Evolutionary conservation across 1,140 invertebrate genomes (phyloP), one percentile per base, ranked within the genome.

Genomic region (Oncopeltus fasciatus): DNA sequence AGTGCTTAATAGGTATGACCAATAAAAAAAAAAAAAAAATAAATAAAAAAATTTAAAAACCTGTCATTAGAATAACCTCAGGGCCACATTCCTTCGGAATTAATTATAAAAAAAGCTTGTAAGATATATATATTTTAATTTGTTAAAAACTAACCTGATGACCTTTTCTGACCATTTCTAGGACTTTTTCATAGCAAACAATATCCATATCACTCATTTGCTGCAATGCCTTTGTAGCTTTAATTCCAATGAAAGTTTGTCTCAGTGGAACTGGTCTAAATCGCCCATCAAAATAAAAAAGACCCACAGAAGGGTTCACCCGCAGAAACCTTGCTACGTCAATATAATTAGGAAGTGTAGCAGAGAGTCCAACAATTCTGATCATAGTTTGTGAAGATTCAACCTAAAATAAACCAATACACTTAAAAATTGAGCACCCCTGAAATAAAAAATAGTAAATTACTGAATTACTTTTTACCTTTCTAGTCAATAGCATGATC

Each of bases 341-440:
- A 0, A 94, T 74, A 71, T 99, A 99, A 75, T 98, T 99, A 2
- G 97, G 97, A 60, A 99, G 74, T 0, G 97, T 99, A 0, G 96
- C 97, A 0, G 95, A 98, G 11, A 99, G 73, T 1, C 95, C 96
- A n/a, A 99, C 86, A 62, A 99, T 97, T 59, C 95, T 79, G 56
- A 98, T 98, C 90, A 97, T 95, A 62, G 84, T 91, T 74, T 99
- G 95, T 0, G 90, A 88, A 12, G 90, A 88, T 72, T 98, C 94
- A 0, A 98, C 90, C 81, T 83, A 43, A 56, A 8, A 57, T 59
- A 53, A 56, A n/a, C n/a, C n/a, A n/a, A n/a, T n/a, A n/a, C n/a
- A n/a, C n/a, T n/a, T n/a, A n/a, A n/a, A n/a, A n/a, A n/a, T n/a
- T n/a, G n/a, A n/a, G n/a, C n/a, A n/a, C n/a, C n/a, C n/a, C n/a